A percentile compares a stretch with the other conserved stretches of the same genome.
phyloP scores from a whole-genome alignment of 2,113 vertebrate species.

The Colius striatus region DNA sequence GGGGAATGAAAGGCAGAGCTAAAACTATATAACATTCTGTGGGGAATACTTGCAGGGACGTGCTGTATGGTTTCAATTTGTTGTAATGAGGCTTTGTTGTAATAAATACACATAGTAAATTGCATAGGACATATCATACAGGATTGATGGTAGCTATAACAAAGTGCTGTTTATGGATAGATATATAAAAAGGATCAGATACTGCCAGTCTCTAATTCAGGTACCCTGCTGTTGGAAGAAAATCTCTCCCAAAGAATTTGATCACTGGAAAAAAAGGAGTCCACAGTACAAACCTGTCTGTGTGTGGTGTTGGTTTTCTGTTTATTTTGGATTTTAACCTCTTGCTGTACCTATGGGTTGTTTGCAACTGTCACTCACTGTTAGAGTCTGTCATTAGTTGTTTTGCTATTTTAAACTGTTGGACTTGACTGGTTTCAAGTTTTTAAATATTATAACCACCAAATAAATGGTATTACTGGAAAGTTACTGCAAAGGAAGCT shows the following conservation, averaged over 20 bases:
- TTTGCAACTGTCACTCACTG: neutral
- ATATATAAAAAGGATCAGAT: constrained; percentile 12
- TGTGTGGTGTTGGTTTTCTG: neutral
- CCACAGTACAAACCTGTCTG: neutral
- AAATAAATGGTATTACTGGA: neutral
- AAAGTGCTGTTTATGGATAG: neutral
- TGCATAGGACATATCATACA: neutral
- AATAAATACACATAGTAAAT: constrained; percentile 7
- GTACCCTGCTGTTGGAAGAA: neutral
- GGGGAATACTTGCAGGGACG: neutral
- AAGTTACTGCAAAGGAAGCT: neutral
- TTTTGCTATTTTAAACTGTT: neutral
- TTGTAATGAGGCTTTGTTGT: neutral
- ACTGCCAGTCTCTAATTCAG: neutral
- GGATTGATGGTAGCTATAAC: constrained; percentile 20
- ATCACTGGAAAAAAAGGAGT: neutral
- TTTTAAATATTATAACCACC: neutral
- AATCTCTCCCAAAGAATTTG: neutral
- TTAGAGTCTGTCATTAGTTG: neutral
- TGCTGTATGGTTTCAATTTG: neutral
- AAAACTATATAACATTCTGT: neutral
- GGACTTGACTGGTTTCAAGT: neutral
- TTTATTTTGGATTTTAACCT: neutral
- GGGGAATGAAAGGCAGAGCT: neutral
- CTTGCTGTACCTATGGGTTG: neutral